Evolutionary conservation across 2,797 vertebrate genomes (phyloP), one percentile per base, ranked within the genome.

Genomic region (Etheostoma nigrum): DNA sequence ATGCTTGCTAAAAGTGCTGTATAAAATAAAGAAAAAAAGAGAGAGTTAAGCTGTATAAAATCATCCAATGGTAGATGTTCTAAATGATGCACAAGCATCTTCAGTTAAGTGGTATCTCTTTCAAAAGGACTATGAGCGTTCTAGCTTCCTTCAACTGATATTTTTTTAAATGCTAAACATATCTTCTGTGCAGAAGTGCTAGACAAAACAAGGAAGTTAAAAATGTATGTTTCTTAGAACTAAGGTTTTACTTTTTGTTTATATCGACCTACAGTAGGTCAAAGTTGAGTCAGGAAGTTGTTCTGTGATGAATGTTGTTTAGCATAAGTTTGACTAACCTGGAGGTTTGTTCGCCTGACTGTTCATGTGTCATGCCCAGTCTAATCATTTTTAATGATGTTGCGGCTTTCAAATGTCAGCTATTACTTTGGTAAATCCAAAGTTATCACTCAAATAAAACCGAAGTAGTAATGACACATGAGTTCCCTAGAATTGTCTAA

Each of bases 1-100:
- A 76, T 72, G 57, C 25, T 73, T 27, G 12, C 33, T 60, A 73
- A 76, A 75, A n/a, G 8, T 16, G 23, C 8, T 59, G 23, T 58
- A 13, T 52, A 40, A 62, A 36, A 55, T 18, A 27, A 27, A 62
- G 16, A 6, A 60, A 23, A 25, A 8, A 52, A 71, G 4, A 6
- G 21, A n/a, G 25, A 8, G 7, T 4, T 79, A 18, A 62, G 13
- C 27, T 30, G 11, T 33, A 62, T 54, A 53, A 16, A 60, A 19
- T 59, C n/a, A 59, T 27, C 21, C 10, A 48, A 19, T 57, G 33
- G 14, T 9, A 47, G 8, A 61, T 1, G 9, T 60, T 54, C 23
- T 57, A 66, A 45, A 57, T 25, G 10, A 67, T 47, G 19, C 19
- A 74, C 9, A 49, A 55, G 30, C 30, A 58, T 23, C 4, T 21